Percentiles rank a stretch among this genome's conserved stretches.
Evolutionary conservation across 2,888 invertebrate species (phyloP).

Genomic region (Cheilosia impressa): DNA sequence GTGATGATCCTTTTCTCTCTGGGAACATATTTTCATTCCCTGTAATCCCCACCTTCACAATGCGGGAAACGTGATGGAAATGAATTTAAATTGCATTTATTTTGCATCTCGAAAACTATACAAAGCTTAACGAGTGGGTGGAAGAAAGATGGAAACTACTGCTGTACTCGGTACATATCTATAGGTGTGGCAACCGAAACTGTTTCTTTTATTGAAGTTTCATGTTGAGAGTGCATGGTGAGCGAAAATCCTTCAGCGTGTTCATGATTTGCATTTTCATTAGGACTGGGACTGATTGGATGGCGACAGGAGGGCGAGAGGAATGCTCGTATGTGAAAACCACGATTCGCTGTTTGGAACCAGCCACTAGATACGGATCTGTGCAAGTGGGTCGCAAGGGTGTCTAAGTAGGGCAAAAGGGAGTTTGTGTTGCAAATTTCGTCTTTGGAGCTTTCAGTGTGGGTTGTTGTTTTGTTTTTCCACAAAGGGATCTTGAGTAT

Average conservation of each 20-base stretch:
- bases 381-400: slow-evolving; percentile 49
- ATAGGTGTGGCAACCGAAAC: slow-evolving; percentile 25
- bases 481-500: slow-evolving; percentile 28
- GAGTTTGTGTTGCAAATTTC: not conserved
- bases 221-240: slow-evolving; percentile 30
- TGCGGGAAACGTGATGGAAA: slow-evolving; percentile 65
- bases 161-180: not conserved
- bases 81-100: slow-evolving; percentile 72
- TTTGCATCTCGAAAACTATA: slow-evolving; percentile 32
- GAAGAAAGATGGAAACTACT: slow-evolving; percentile 1
- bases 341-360: slow-evolving; percentile 13
- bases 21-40: slow-evolving; percentile 21
- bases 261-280: slow-evolving; percentile 67
- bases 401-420: slow-evolving; percentile 14
- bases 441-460: not conserved
- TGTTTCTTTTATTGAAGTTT: slow-evolving; percentile 44
- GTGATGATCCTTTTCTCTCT: slow-evolving; percentile 30
- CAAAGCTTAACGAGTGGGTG: slow-evolving; percentile 27
- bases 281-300: slow-evolving; percentile 36
- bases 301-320: not conserved
- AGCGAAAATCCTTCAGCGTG: slow-evolving; percentile 8
- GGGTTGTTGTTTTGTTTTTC: not conserved
- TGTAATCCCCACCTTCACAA: slow-evolving; percentile 24
- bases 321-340: slow-evolving; percentile 8
- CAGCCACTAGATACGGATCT: slow-evolving; percentile 9